Conservation (phyloP, 2,797 vertebrate species). For the Cryptoprocta ferox region DNA sequence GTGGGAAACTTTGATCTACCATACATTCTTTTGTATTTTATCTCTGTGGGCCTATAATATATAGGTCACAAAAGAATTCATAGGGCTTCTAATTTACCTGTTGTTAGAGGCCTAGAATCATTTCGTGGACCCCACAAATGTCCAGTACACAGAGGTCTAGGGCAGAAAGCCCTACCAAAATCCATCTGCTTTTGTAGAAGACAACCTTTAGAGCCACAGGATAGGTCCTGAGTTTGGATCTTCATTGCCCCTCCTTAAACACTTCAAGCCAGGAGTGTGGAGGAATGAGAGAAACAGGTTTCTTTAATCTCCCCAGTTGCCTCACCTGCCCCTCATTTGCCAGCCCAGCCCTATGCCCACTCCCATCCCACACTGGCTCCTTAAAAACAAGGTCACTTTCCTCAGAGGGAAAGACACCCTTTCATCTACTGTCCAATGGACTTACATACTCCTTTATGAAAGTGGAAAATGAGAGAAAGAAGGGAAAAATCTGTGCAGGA, state of each 20-base stretch:
- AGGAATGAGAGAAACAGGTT: constrained; percentile 45
- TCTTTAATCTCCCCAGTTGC: background rate
- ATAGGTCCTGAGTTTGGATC: background rate
- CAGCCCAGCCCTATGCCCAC: background rate
- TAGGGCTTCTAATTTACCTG: background rate
- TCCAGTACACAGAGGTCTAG: background rate
- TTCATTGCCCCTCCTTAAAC: background rate
- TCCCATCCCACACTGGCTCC: background rate
- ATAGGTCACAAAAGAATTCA: constrained; percentile 5
- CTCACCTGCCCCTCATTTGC: background rate
- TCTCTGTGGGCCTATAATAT: background rate
- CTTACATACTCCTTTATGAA: background rate
- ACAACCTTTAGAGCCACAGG: background rate
- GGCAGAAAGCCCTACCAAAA: background rate
- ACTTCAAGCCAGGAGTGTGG: background rate
- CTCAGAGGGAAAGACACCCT: background rate
- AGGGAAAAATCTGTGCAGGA: background rate
- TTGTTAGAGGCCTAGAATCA: background rate
- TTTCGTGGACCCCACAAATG: background rate
- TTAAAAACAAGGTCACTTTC: constrained; percentile 11
- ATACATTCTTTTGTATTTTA: constrained; percentile 12
- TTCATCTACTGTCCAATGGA: background rate
- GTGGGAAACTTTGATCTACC: background rate
- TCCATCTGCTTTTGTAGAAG: constrained; percentile 19
- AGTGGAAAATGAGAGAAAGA: background rate